A percentile compares a stretch with the other conserved stretches of the same genome.
These are phyloP conservation scores for Athrips mouffetella DNA, from an alignment of 2,888 invertebrate species.

Conservation along the genomic window DNA sequence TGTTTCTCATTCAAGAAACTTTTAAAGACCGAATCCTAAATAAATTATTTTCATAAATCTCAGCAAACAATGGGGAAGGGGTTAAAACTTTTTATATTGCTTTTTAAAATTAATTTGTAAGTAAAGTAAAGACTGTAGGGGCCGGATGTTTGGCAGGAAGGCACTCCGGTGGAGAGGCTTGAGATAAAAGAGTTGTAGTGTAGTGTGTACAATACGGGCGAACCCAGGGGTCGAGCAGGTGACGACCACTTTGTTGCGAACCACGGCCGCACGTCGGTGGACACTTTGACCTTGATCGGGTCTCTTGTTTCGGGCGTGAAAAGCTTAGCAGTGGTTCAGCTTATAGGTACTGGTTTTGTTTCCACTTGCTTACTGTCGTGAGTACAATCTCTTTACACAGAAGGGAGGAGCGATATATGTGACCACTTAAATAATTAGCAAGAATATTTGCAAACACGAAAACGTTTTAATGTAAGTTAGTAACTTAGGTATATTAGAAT, in stretches of 20 bases:
- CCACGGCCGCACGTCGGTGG: too few relatives aligned
- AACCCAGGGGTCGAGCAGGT: background rate
- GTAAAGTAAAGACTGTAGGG: background rate
- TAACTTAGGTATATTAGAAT: too few relatives aligned
- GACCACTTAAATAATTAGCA: too few relatives aligned
- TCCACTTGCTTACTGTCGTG: too few relatives aligned
- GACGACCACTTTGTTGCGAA: conserved; percentile 5
- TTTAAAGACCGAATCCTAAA: background rate
- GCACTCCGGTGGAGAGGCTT: background rate
- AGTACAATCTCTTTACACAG: too few relatives aligned
- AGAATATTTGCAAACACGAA: too few relatives aligned
- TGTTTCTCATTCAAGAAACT: background rate
- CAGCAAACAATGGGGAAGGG: background rate
- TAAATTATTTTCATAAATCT: conserved; percentile 1
- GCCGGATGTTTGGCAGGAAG: conserved; percentile 4
- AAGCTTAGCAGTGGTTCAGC: too few relatives aligned
- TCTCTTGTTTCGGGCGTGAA: too few relatives aligned
- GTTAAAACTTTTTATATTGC: background rate
- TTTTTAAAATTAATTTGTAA: conserved; percentile 2
- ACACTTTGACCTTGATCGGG: too few relatives aligned
- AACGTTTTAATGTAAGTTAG: too few relatives aligned
- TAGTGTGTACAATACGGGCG: background rate
- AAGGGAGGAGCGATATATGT: too few relatives aligned
- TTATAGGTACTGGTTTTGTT: too few relatives aligned
- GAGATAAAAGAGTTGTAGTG: background rate